Evolutionary conservation across 37 sponge, comb jelly and placozoan species (phyloP), one percentile per base, ranked within the genome.

Genomic region (Spongilla lacustris): DNA sequence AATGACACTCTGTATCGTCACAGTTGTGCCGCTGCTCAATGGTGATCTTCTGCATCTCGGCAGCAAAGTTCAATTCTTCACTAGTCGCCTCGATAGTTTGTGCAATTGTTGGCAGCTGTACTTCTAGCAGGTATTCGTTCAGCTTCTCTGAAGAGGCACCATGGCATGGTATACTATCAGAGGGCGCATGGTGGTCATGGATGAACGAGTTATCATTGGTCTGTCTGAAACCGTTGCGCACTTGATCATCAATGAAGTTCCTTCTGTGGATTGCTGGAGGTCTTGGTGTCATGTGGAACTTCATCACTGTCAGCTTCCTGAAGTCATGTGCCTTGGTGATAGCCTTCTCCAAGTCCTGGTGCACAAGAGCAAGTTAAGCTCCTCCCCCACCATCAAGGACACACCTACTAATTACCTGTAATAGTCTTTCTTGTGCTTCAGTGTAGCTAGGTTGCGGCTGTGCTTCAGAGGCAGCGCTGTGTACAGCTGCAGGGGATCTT

Each of bases 311-410:
- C 75, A 31, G 75, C 31, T 29, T 69, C 28, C 28, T 69, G 71
- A 11, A 69, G 5, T 69, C 74, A 27, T 50, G 22, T 19, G 74
- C 80, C 26, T 80, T 80, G 17, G 66, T 17, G 19, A 74, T 28
- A 2, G 75, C 73, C 8, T 21, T 48, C 74, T 80, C 50, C 10
- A 87, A 36, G 35, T 87, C 87, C 87, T 87, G 58, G 23, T n/a
- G 32, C 74, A 29, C 26, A 36, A 75, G n/a, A n/a, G n/a, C n/a
- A n/a, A n/a, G n/a, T n/a, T n/a, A n/a, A n/a, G n/a, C n/a, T n/a
- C n/a, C n/a, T n/a, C n/a, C n/a, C n/a, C n/a, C n/a, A n/a, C n/a
- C n/a, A n/a, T n/a, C 9, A 69, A 9, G 25, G 9, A 27, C 71
- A 25, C 3, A 11, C 25, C 9, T 11, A 69, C 11, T 69, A 27